Conservation (phyloP, 1,140 invertebrate genomes). For the Drosophila oshimai region DNA sequence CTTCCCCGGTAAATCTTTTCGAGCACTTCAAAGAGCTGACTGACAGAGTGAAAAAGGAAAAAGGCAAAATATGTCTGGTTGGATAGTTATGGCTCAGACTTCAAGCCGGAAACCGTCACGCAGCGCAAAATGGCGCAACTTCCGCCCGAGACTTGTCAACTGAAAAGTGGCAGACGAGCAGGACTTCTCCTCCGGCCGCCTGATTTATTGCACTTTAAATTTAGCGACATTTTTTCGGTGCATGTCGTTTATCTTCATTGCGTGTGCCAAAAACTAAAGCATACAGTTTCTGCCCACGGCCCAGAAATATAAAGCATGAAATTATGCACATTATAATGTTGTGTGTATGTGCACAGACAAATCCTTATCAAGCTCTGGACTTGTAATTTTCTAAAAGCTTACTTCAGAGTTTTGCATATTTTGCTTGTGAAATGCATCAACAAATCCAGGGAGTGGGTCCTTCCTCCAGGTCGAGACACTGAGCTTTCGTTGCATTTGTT, state of each 20-base stretch:
- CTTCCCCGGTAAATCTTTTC: constrained; percentile 27
- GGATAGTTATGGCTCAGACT: constrained; percentile 50
- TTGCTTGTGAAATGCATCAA: constrained; percentile 62
- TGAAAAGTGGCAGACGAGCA: constrained; percentile 46
- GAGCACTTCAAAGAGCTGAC: constrained; percentile 42
- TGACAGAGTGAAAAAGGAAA: constrained; percentile 7
- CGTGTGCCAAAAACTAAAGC: constrained; percentile 63
- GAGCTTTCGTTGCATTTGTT: constrained; percentile 11
- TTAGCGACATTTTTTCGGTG: constrained; percentile 63
- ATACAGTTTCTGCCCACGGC: constrained; percentile 12
- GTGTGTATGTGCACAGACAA: constrained; percentile 5
- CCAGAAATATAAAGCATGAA: constrained; percentile 15
- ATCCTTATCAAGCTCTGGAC: constrained; percentile 43
- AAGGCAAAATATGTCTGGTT: constrained; percentile 50
- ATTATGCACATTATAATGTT: neutral
- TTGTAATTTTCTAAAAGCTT: constrained; percentile 77
- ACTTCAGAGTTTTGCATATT: constrained; percentile 66
- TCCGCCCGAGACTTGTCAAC: constrained; percentile 59
- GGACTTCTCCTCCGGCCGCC: constrained; percentile 44
- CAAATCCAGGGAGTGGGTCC: constrained; percentile 5
- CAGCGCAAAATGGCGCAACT: constrained; percentile 66
- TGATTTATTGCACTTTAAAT: constrained; percentile 79
- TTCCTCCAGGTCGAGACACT: neutral
- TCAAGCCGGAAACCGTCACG: constrained; percentile 50
- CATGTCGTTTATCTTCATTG: constrained; percentile 78